These are phyloP conservation scores for Dissostichus mawsoni DNA, from an alignment of 2,113 vertebrate genomes.

Conservation along the genomic window DNA sequence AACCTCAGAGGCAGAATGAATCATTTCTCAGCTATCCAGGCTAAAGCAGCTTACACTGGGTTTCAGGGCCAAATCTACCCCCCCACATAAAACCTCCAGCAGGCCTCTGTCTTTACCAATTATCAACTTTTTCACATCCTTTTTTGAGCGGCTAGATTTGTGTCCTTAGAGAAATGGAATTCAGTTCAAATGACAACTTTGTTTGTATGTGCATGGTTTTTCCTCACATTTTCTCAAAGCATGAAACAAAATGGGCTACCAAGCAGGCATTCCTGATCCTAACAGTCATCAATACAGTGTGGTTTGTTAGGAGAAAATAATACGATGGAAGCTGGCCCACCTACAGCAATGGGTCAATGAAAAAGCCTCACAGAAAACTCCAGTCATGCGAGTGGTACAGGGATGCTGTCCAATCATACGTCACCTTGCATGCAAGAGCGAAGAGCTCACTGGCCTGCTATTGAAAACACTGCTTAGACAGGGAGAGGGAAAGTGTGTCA, in stretches of 20 bases:
- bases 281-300: conserved; percentile 54
- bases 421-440: conserved; percentile 65
- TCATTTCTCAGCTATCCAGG: conserved; percentile 51
- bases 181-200: conserved; percentile 32
- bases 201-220: conserved; percentile 15
- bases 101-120: conserved; percentile 28
- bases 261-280: conserved; percentile 43
- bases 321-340: conserved; percentile 34
- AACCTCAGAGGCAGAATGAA: conserved; percentile 41
- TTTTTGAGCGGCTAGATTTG: conserved; percentile 20
- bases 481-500: conserved; percentile 39
- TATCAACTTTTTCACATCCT: conserved; percentile 25
- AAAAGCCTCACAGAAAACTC: conserved; percentile 43
- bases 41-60: conserved; percentile 33
- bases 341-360: conserved; percentile 46
- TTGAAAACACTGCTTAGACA: conserved; percentile 50
- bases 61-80: conserved; percentile 36
- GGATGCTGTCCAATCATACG: conserved; percentile 43
- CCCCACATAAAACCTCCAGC: conserved; percentile 42
- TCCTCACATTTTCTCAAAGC: conserved; percentile 8
- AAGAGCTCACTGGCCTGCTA: conserved; percentile 42
- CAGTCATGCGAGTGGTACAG: conserved; percentile 39
- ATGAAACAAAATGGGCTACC: conserved; percentile 19
- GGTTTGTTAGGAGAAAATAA: conserved; percentile 47
- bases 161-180: conserved; percentile 19